Conservation (phyloP, 1,140 invertebrate species). For the Drosophila dunni region DNA sequence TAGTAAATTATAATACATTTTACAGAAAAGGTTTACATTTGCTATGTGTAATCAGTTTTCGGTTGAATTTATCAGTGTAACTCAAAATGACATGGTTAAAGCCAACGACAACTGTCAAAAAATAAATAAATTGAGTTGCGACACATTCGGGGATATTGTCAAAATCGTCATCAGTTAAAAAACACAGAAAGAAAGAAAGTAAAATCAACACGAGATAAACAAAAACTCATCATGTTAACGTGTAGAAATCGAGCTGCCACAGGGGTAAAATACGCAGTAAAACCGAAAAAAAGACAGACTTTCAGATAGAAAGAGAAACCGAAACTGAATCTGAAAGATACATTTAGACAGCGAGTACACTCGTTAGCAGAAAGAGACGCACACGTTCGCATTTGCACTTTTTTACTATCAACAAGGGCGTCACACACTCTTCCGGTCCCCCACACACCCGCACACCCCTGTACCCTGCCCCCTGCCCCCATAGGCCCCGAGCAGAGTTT, state of each 20-base stretch:
- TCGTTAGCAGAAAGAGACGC: slow-evolving; percentile 18
- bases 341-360: slow-evolving; percentile 6
- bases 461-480: not conserved
- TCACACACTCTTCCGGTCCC: too few species aligned
- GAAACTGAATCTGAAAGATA: slow-evolving; percentile 7
- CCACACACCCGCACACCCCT: not conserved
- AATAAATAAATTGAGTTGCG: slow-evolving; percentile 61
- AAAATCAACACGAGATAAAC: slow-evolving; percentile 61
- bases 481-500: slow-evolving; percentile 19
- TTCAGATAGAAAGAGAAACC: not conserved
- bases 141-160: slow-evolving; percentile 7
- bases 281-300: slow-evolving; percentile 31
- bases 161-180: slow-evolving; percentile 8
- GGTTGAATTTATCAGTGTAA: not conserved
- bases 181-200: slow-evolving; percentile 18
- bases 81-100: not conserved
- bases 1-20: too few species aligned
- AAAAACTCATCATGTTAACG: slow-evolving; percentile 71
- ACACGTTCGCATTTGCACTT: slow-evolving; percentile 65
- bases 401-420: slow-evolving; percentile 67
- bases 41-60: slow-evolving; percentile 12
- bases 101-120: slow-evolving; percentile 47
- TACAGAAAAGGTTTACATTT: not conserved
- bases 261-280: slow-evolving; percentile 46
- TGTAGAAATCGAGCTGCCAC: slow-evolving; percentile 60